Base-by-base conservation (phyloP, 2,113 vertebrate species). In the Irena cyanogastra region DNA sequence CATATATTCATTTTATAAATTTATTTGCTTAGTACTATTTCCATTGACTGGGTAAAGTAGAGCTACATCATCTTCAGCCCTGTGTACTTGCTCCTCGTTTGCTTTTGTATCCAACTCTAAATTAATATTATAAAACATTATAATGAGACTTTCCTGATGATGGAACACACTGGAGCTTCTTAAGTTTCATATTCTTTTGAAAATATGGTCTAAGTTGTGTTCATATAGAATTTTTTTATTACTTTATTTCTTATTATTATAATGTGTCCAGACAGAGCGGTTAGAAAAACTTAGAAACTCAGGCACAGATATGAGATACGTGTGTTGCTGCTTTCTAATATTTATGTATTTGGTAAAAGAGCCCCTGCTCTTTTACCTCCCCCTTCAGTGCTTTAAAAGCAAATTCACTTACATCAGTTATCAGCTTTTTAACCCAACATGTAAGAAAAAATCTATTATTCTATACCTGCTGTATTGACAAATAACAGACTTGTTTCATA, bases 221-320 rank as follows among this genome's bases (percentile, higher is more conserved):
- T 75, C 8, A 2, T 30, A 37, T 69, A n/a, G 9, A 50, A 28
- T 37, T 66, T 57, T 50, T 50, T 17, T 1, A 74, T 26, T 56
- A 11, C 4, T 27, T 14, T 41, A 39, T 54, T 78, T 74, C 16
- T 64, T 77, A 17, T 68, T 74, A 37, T 53, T 87, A 59, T 64
- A 82, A 52, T 94, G 54, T 39, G 28, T 80, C 15, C 33, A 52
- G 72, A 56, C 39, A 71, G 16, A 63, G 18, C 0, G 0, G 37
- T 84, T 89, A 56, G 37, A 81, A 72, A 16, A 76, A 26, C n/a
- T 54, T 86, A 37, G 44, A 66, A 82, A 49, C 44, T 59, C 56
- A 19, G 39, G 26, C 28, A n/a, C 3, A 41, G 22, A 31, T n/a
- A 59, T 0, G 5, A 95, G 45, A 37, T 37, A 33, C 0, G 0